Conservation (phyloP, 2,888 invertebrate species). For the Acanthoscelides obtectus region DNA sequence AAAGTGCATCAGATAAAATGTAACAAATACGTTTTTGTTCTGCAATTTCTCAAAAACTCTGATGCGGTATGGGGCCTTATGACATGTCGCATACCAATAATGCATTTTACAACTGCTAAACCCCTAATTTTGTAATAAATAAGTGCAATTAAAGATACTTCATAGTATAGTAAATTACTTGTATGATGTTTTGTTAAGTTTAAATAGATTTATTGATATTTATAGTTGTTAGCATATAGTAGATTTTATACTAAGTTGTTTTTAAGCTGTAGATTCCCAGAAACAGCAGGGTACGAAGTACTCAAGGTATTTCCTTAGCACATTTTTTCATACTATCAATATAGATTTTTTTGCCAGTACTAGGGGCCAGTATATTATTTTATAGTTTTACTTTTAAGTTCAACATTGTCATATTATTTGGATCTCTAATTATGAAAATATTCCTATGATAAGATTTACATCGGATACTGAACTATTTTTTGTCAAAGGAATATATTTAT, state of each 20-base stretch:
- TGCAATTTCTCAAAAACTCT: background rate
- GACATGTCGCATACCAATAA: background rate
- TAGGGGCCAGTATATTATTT: constrained; percentile 37
- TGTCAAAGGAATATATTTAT: constrained; percentile 30
- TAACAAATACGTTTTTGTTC: no score
- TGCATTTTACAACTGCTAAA: constrained; percentile 15
- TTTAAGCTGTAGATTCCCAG: background rate
- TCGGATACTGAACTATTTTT: background rate
- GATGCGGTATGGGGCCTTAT: background rate
- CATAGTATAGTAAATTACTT: constrained; percentile 10
- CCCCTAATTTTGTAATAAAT: constrained; percentile 23
- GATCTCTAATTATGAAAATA: constrained; percentile 19
- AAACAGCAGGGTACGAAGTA: background rate
- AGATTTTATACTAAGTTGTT: background rate
- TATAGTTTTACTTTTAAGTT: constrained; percentile 16
- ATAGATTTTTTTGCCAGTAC: constrained; percentile 35
- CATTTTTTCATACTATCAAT: constrained; percentile 11
- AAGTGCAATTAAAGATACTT: constrained; percentile 22
- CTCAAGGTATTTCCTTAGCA: background rate
- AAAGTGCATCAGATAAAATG: no score
- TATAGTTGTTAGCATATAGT: background rate
- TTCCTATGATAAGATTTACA: background rate
- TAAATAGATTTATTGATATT: constrained; percentile 19
- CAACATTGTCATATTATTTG: constrained; percentile 11
- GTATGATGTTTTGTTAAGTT: constrained; percentile 24